Conservation (phyloP, 2,113 vertebrate species). For the Myrmecobius fasciatus region DNA sequence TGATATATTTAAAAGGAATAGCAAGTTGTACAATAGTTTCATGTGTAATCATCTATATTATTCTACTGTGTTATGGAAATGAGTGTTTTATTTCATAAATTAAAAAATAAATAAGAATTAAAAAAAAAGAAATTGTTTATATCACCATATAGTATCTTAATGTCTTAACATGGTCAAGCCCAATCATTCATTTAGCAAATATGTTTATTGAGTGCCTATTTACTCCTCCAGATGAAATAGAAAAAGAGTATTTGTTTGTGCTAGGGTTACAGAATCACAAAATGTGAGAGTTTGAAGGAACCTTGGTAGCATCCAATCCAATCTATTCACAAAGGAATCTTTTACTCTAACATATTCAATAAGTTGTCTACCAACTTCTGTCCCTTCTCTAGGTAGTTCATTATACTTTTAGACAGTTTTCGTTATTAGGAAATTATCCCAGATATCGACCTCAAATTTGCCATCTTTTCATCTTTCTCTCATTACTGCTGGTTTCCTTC, state of each 20-base stretch:
- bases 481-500: background rate
- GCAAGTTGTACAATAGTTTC: no score
- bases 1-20: no score
- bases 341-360: background rate
- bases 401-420: background rate
- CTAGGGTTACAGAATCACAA: background rate
- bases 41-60: no score
- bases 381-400: background rate
- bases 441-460: background rate
- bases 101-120: no score
- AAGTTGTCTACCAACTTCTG: background rate
- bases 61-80: no score
- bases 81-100: no score
- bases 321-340: background rate
- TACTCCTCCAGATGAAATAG: background rate
- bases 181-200: background rate
- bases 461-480: background rate
- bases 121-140: background rate
- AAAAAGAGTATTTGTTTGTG: background rate
- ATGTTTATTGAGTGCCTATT: background rate
- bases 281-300: background rate
- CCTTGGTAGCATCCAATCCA: background rate
- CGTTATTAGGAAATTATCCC: background rate
- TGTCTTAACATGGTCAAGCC: background rate
- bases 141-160: background rate